These are phyloP conservation scores for Poeciliopsis occidentalis DNA, from an alignment of 2,113 vertebrate species.

Conservation along the genomic window DNA sequence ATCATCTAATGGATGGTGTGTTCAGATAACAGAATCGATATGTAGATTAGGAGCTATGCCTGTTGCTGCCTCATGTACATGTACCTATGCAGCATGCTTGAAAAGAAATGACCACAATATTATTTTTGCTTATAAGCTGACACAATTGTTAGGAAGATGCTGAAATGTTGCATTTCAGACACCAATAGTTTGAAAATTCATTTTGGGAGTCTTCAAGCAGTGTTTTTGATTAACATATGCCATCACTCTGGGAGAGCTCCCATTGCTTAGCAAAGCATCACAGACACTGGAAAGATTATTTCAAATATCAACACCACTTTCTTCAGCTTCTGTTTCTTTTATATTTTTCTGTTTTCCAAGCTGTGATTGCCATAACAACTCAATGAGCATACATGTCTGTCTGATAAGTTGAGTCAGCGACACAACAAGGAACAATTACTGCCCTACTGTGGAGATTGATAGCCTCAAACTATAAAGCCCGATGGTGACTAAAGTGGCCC, in stretches of 20 bases:
- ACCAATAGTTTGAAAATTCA: conserved; percentile 19
- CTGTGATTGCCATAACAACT: conserved; percentile 17
- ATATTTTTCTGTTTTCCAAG: conserved; percentile 22
- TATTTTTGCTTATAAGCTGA: not conserved
- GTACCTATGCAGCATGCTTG: conserved; percentile 22
- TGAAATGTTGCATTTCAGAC: conserved; percentile 18
- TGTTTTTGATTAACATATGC: conserved; percentile 75
- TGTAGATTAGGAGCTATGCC: conserved; percentile 63
- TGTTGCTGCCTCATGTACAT: conserved; percentile 24
- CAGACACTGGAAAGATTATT: conserved; percentile 50
- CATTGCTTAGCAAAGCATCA: conserved; percentile 59
- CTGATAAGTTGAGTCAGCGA: conserved; percentile 5
- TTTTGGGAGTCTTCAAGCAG: conserved; percentile 53
- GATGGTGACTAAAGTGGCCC: not conserved
- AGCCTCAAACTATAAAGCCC: not conserved
- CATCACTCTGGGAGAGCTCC: conserved; percentile 50
- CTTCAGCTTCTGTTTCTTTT: conserved; percentile 40
- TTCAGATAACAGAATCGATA: conserved; percentile 73
- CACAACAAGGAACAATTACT: conserved; percentile 9
- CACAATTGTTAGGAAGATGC: conserved; percentile 20
- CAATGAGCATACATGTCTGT: conserved; percentile 27
- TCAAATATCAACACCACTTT: conserved; percentile 57
- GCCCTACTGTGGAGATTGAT: not conserved
- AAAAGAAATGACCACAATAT: conserved; percentile 19
- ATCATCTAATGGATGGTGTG: conserved; percentile 57